Percentiles rank a stretch among this genome's conserved stretches.
These are phyloP conservation scores for Platalea minor DNA, from an alignment of 2,797 vertebrate genomes.

Conservation along the genomic window DNA sequence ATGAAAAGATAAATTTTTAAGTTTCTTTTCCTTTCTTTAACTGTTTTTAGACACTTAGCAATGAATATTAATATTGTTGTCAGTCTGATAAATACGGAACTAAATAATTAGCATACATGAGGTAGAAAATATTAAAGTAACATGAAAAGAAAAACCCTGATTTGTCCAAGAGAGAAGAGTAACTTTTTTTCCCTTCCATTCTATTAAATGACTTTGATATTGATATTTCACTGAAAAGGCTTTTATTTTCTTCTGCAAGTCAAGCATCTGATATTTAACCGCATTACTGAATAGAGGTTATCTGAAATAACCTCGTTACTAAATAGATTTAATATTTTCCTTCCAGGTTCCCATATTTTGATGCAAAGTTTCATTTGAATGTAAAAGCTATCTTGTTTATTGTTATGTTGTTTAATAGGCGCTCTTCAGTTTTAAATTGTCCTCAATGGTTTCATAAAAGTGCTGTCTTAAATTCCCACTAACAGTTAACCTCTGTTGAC, in stretches of 20 bases:
- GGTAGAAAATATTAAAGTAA: neutral
- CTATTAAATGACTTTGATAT: neutral
- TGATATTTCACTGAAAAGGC: neutral
- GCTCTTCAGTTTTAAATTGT: neutral
- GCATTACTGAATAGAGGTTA: neutral
- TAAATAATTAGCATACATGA: neutral
- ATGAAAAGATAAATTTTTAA: neutral
- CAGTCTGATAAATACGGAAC: neutral
- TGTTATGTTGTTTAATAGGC: neutral
- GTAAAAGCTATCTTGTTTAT: neutral
- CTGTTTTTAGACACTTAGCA: neutral
- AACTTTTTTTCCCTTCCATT: neutral
- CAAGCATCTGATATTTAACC: neutral
- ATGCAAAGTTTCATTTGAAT: neutral
- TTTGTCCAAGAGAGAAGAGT: neutral
- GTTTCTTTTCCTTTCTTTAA: neutral
- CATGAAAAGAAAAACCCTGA: neutral
- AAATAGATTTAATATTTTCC: neutral
- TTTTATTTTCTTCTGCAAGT: neutral
- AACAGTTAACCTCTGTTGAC: neutral
- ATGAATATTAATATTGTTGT: neutral
- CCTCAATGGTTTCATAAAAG: neutral
- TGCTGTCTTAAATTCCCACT: neutral
- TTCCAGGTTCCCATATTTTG: neutral
- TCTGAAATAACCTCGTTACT: neutral